phyloP scores from a whole-genome alignment of 1,140 invertebrate species.

The Triops longicaudatus region DNA sequence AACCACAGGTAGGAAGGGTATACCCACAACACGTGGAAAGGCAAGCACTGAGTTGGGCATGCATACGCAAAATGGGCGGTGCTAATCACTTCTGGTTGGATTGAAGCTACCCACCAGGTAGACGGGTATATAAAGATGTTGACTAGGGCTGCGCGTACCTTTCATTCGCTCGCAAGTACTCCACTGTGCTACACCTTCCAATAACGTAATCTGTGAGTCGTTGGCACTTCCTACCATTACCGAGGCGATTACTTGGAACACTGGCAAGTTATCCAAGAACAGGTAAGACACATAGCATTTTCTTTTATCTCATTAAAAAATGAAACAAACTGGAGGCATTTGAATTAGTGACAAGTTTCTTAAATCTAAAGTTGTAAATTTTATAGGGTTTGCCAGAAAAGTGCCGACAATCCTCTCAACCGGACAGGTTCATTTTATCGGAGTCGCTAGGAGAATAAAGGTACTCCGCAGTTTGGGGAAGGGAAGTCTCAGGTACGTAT shows the following conservation, averaged over 20 bases:
- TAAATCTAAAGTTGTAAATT: no score
- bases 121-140: background rate
- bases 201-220: background rate
- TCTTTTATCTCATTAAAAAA: no score
- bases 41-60: background rate
- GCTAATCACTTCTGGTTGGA: background rate
- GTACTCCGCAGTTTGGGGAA: background rate
- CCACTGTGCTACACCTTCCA: background rate
- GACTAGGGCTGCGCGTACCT: background rate
- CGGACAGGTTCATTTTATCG: no score
- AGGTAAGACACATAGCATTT: no score
- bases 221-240: no score
- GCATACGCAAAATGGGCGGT: background rate
- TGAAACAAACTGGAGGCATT: no score
- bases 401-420: no score
- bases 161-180: background rate
- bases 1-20: constrained; percentile 3
- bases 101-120: background rate
- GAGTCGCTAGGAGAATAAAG: no score
- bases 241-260: no score
- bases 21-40: background rate
- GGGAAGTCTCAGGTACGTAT: background rate
- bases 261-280: no score
- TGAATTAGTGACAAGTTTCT: no score
- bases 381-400: no score